phyloP scores from a whole-genome alignment of 2,113 vertebrate genomes.

The Mormyrus iriodes region DNA sequence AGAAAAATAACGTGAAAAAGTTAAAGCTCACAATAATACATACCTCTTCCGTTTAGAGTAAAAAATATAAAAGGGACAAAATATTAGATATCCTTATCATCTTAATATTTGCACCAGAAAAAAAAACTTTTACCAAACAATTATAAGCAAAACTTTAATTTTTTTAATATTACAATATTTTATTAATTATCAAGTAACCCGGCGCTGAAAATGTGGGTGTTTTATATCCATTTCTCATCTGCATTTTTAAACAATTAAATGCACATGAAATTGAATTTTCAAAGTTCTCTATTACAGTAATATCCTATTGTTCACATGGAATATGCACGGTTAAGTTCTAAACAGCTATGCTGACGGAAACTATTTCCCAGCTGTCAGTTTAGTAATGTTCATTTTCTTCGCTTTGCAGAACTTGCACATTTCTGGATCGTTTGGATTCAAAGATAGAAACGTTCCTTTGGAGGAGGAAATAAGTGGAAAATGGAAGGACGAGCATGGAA shows the following conservation, averaged over 20 bases:
- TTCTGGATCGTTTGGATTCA: conserved; percentile 34
- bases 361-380: conserved; percentile 12
- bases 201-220: not conserved
- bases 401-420: conserved; percentile 36
- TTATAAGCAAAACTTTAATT: not conserved
- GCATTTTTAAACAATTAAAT: not conserved
- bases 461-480: conserved; percentile 1
- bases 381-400: conserved; percentile 26
- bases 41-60: not conserved
- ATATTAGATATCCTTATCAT: not conserved
- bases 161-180: not conserved
- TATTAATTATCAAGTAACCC: not conserved
- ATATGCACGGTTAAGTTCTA: not conserved
- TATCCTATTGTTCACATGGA: not conserved
- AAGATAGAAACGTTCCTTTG: conserved; percentile 31
- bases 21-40: not conserved
- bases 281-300: not conserved
- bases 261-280: not conserved
- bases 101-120: not conserved
- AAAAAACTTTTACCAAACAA: not conserved
- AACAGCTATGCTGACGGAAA: conserved; percentile 28
- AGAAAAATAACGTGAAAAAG: not conserved
- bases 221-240: not conserved
- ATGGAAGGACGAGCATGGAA: not conserved
- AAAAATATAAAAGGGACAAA: not conserved